Evolutionary conservation across 2,797 vertebrate species (phyloP).

Genomic region (Octomys mimax): DNA sequence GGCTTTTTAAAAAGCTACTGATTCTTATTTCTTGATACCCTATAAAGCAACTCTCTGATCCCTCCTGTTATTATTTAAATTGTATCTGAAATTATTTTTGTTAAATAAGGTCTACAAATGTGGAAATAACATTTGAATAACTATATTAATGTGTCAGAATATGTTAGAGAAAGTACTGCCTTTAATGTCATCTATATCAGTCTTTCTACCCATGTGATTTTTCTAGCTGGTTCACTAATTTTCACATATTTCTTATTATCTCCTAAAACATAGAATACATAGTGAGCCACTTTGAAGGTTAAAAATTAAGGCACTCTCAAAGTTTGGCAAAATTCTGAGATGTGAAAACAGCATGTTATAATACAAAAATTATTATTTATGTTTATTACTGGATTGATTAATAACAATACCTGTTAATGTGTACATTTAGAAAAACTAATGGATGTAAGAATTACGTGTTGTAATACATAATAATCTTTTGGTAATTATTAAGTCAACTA

Average conservation of each 20-base stretch:
- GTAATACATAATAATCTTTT: background rate
- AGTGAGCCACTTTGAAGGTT: background rate
- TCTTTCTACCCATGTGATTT: background rate
- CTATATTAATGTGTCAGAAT: background rate
- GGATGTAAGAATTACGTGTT: background rate
- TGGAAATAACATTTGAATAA: constrained; percentile 19
- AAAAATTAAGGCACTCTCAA: constrained; percentile 85
- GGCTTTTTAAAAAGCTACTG: background rate
- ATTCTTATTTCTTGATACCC: constrained; percentile 37
- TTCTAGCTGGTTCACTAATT: background rate
- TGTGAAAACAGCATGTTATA: background rate
- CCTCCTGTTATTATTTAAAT: constrained; percentile 37
- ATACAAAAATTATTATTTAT: constrained; percentile 31
- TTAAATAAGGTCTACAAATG: background rate
- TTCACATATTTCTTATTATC: background rate
- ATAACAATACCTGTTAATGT: background rate
- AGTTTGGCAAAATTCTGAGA: constrained; percentile 86
- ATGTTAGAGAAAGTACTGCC: constrained; percentile 9
- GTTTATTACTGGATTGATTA: background rate
- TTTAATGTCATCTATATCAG: background rate
- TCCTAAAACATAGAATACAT: background rate
- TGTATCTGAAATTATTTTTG: constrained; percentile 34
- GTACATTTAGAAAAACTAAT: constrained; percentile 37
- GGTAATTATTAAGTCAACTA: constrained; percentile 7
- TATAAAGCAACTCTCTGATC: background rate